A percentile compares a stretch with the other conserved stretches of the same genome.
Evolutionary conservation across 2,797 vertebrate species (phyloP).

Genomic region (Muscicapa striata): DNA sequence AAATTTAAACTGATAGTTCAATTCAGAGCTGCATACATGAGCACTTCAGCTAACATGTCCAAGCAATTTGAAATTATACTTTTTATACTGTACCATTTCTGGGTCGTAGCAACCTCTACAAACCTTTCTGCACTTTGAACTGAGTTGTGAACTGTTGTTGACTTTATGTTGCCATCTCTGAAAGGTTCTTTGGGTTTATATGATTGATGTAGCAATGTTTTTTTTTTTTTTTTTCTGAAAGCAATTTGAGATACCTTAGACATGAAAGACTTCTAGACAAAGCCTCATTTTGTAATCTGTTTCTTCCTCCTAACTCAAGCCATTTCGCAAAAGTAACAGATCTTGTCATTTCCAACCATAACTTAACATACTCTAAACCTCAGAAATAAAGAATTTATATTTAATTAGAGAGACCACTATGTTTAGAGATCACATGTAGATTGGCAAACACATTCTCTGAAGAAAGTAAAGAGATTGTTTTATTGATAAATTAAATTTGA

Average conservation of each 20-base stretch:
- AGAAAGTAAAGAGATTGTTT: neutral
- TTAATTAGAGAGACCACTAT: neutral
- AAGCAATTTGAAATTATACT: neutral
- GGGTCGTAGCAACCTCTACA: neutral
- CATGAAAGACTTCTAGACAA: neutral
- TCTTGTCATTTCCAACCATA: neutral
- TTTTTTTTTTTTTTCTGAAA: neutral
- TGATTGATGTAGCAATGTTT: neutral
- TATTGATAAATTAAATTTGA: neutral
- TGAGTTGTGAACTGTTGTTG: neutral
- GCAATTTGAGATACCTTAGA: neutral
- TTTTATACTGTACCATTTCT: neutral
- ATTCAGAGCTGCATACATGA: neutral
- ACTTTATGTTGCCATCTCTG: neutral
- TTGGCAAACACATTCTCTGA: neutral
- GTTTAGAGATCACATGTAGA: neutral
- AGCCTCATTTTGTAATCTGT: neutral
- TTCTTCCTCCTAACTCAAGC: neutral
- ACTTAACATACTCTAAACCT: neutral
- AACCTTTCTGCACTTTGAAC: neutral
- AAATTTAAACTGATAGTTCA: neutral
- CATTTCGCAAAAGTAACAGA: neutral
- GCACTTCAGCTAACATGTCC: neutral
- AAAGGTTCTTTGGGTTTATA: neutral
- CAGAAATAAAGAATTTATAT: neutral